Evolutionary conservation across 64 coral and sea anemone genomes (phyloP), one percentile per base, ranked within the genome.

Genomic region (Exaiptasia diaphana): DNA sequence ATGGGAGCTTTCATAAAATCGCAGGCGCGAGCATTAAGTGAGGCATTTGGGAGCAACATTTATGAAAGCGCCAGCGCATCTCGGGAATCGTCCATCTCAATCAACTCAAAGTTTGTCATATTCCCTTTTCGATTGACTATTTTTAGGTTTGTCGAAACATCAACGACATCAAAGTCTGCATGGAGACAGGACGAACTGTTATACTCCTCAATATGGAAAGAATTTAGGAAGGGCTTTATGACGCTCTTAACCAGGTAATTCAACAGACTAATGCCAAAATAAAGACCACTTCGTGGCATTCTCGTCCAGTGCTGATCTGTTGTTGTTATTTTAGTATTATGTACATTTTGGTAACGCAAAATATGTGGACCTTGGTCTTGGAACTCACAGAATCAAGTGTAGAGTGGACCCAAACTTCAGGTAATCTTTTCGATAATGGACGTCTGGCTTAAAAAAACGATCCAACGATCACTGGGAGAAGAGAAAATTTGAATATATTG

Each of bases 341-440:
- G 57, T 96, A n/a, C 53, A 96, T 38, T 81, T 90, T 82, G 92
- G 74, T 61, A 75, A 70, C 13, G 76, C 90, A 71, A 89, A 85
- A 44, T 96, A 90, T 50, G 92, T 96, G 20, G 92, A 96, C 53
- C 92, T 96, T 63, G 92, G 92, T 30, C 76, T 96, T 10, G 92
- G 92, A 71, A 90, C 74, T 55, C 92, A 96, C 26, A 74, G 92
- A 50, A 57, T 96, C 23, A 96, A 96, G 56, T 96, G 92, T 38
- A 74, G 87, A 20, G 92, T 96, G 25, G 64, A 84, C 12, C 42
- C 90, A 60, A 26, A 86, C 14, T 96, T 96, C 70, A 96, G 87
- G 92, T 90, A 90, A 23, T 46, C n/a, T n/a, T n/a, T n/a, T n/a
- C n/a, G n/a, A n/a, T n/a, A n/a, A n/a, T n/a, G n/a, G n/a, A n/a